phyloP scores from a whole-genome alignment of 2,797 vertebrate species.

The Gastrophryne carolinensis region DNA sequence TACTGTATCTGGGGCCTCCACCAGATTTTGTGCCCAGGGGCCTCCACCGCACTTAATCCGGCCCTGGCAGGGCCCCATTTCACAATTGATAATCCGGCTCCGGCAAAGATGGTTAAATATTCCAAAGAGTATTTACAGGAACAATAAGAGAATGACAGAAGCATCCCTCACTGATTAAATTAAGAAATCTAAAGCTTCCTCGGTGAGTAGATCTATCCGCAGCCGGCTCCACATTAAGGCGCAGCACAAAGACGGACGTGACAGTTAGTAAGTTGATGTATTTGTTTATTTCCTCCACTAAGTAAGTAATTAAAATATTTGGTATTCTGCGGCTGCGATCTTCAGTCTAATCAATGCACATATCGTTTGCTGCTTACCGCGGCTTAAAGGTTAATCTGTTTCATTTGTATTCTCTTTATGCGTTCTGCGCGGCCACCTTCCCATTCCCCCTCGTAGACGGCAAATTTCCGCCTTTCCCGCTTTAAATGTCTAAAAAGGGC shows the following conservation, averaged over 20 bases:
- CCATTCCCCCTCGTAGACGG: too few species aligned
- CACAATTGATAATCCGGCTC: too few species aligned
- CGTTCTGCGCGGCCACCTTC: constrained; percentile 33
- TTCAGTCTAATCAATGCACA: constrained; percentile 47
- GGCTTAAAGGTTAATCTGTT: constrained; percentile 53
- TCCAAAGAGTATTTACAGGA: constrained; percentile 12
- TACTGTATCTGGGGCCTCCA: too few species aligned
- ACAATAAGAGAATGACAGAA: constrained; percentile 9
- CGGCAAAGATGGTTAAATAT: not conserved
- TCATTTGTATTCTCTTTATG: constrained; percentile 51
- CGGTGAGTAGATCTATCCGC: not conserved
- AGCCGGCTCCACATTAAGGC: not conserved
- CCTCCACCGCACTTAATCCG: too few species aligned
- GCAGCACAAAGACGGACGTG: not conserved
- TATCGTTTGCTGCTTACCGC: constrained; percentile 47
- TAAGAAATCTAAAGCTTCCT: constrained; percentile 6
- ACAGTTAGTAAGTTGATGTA: constrained; percentile 27
- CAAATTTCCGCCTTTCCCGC: too few species aligned
- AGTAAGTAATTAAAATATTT: constrained; percentile 47
- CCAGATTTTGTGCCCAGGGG: too few species aligned
- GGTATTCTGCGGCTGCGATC: constrained; percentile 36
- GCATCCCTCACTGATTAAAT: constrained; percentile 7
- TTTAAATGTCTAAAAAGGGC: too few species aligned
- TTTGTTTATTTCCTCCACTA: constrained; percentile 49
- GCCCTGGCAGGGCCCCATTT: too few species aligned